Evolutionary conservation across 92 coral and sea anemone species (phyloP).

Genomic region (Phenganax marumi): DNA sequence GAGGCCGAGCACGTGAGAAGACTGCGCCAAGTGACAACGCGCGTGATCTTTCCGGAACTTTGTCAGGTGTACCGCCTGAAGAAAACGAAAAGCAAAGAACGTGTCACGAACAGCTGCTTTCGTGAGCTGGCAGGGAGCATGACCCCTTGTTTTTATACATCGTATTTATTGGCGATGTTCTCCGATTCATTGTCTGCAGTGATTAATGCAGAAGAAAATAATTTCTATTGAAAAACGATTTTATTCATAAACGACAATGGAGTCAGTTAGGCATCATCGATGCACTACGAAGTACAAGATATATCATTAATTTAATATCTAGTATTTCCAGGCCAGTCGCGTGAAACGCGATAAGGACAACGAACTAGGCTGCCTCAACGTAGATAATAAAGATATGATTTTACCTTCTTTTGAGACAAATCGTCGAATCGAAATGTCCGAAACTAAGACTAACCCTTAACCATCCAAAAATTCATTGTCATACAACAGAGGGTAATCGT

Average conservation of each 20-base stretch:
- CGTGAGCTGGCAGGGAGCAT: no score
- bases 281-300: no score
- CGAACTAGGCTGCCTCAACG: not conserved
- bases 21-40: slow-evolving; percentile 21
- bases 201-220: no score
- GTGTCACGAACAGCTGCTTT: no score
- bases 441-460: not conserved
- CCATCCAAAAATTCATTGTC: not conserved
- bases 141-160: no score
- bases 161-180: no score
- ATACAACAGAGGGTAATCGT: no score
- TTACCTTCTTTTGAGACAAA: not conserved
- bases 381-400: not conserved
- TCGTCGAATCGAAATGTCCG: not conserved
- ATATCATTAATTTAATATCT: no score
- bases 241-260: no score
- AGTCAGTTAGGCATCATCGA: no score
- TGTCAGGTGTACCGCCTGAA: not conserved
- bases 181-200: no score
- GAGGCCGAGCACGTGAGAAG: slow-evolving; percentile 8
- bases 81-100: not conserved
- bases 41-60: slow-evolving; percentile 14
- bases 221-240: no score
- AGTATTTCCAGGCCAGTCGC: not conserved
- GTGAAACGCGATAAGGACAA: not conserved